phyloP scores from a whole-genome alignment of 2,888 invertebrate species.

The Stomorhina lunata region DNA sequence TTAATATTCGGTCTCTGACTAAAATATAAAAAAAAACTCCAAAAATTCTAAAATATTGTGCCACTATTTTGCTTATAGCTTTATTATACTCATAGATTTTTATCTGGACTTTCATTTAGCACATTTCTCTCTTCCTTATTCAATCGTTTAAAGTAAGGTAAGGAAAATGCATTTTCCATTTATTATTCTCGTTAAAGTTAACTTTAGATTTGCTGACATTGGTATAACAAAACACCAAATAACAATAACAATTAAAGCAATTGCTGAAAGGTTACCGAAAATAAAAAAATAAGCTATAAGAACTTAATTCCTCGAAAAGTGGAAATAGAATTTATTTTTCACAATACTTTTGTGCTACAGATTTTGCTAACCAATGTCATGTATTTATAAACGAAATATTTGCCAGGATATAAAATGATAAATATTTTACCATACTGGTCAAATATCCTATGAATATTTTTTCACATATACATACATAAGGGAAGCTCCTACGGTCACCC shows the following conservation, averaged over 20 bases:
- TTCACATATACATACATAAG: not conserved
- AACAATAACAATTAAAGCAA: constrained; percentile 22
- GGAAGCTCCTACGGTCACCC: not conserved
- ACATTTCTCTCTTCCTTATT: constrained; percentile 30
- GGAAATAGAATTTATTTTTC: not conserved
- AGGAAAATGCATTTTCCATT: constrained; percentile 43
- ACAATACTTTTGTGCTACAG: not conserved
- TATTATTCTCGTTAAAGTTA: constrained; percentile 26
- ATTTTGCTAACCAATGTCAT: not conserved
- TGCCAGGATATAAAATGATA: not conserved
- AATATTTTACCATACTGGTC: constrained; percentile 14
- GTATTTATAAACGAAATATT: not conserved
- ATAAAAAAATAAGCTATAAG: not conserved
- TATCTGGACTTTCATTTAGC: constrained; percentile 23
- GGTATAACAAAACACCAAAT: constrained; percentile 35
- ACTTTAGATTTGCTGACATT: constrained; percentile 36
- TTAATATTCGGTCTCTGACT: too few species aligned
- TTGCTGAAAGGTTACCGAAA: not conserved
- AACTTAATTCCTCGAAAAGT: not conserved
- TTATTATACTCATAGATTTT: constrained; percentile 14
- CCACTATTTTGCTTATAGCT: too few species aligned
- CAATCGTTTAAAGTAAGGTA: constrained; percentile 45
- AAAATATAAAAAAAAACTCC: too few species aligned
- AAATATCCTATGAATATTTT: not conserved
- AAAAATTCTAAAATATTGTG: too few species aligned